Percentiles rank a stretch among this genome's conserved stretches.
These are phyloP conservation scores for Parazoanthus atlanticus DNA, from an alignment of 92 coral and sea anemone species.

Conservation along the genomic window DNA sequence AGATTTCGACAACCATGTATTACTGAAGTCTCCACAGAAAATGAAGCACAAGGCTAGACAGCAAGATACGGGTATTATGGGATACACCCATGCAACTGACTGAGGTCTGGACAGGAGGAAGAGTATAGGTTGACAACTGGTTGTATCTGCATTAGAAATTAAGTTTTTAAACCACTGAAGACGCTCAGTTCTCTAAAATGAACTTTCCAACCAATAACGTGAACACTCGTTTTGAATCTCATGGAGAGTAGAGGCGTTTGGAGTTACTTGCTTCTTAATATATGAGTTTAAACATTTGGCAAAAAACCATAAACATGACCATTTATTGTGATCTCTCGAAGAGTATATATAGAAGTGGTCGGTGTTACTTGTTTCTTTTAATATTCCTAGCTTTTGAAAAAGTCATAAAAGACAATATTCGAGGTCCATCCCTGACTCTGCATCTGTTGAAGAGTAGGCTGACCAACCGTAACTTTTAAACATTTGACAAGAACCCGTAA, in stretches of 20 bases:
- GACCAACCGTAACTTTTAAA: not conserved
- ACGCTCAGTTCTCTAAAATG: not conserved
- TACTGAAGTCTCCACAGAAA: no score
- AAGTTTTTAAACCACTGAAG: not conserved
- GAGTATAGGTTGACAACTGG: no score
- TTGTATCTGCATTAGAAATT: not conserved
- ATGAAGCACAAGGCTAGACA: no score
- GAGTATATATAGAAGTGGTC: not conserved
- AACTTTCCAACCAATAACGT: not conserved
- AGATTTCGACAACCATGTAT: no score
- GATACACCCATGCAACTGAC: no score
- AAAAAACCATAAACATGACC: not conserved
- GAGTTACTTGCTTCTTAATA: not conserved
- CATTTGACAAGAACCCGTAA: not conserved
- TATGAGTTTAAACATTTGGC: no score
- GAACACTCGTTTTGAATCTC: not conserved
- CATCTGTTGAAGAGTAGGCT: not conserved
- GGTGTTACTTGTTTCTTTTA: slow-evolving; percentile 8
- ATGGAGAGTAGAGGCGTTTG: not conserved
- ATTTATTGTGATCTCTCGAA: not conserved
- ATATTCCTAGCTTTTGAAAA: not conserved
- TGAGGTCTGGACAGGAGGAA: no score
- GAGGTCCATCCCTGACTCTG: not conserved
- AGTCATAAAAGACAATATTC: not conserved
- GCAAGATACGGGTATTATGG: no score